Evolutionary conservation across 2,113 vertebrate genomes (phyloP), one percentile per base, ranked within the genome.

Genomic region (Salvelinus namaycush): DNA sequence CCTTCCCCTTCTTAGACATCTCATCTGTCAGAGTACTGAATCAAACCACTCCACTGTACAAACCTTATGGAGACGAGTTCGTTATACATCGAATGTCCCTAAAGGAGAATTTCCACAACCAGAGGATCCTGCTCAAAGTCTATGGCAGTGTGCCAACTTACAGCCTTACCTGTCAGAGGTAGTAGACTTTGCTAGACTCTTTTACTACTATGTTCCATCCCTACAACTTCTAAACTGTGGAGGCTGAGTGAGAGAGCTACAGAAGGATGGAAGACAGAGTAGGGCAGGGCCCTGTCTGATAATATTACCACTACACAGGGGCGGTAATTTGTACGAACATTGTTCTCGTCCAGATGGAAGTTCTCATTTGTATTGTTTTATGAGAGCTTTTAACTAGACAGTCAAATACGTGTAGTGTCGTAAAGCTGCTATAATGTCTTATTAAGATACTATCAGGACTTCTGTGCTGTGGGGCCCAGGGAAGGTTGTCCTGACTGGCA

Each of bases 111-210:
- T 72, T 76, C 44, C 77, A 34, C 24, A 66, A 80, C 70, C 92
- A 93, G 74, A 92, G 74, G 76, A 81, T 93, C 3, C 72, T 90
- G 70, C 87, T 94, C 24, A 68, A 12, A 79, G 87, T 89, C 4
- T 73, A 81, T 13, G 89, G 92, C 79, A 92, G 88, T 9, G 85
- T 85, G 69, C 84, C 92, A 48, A 65, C 81, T 1, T 87, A 81
- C 81, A 70, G 73, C 69, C 76, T 92, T 8, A 64, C 29, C 66
- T 94, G 93, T 79, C 77, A 78, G 79, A 93, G 92, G 93, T 93
- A 68, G 70, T 76, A 13, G 20, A 49, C 26, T 57, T 26, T 14
- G 49, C 65, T 31, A 64, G 29, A 5, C 13, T 12, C 1, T n/a
- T 9, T 13, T 20, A 1, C 54, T 34, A 39, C 18, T 79, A 34